Evolutionary conservation across 1,140 invertebrate genomes (phyloP).

Genomic region (Lepidurus packardi): DNA sequence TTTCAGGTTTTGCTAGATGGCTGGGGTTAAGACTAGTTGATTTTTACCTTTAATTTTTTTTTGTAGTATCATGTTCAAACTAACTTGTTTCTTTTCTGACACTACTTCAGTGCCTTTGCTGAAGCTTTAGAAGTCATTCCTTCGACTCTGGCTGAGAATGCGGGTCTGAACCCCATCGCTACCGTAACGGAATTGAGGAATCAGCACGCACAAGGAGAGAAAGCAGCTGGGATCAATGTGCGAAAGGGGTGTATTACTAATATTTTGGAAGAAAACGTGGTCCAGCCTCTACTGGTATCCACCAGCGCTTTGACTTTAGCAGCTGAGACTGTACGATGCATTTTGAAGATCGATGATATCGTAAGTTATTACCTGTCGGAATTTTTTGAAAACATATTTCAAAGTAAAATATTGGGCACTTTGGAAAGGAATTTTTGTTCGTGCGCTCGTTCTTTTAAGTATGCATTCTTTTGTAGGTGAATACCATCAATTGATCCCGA

Average conservation of each 20-base stretch:
- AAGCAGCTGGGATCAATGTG: slow-evolving; percentile 90
- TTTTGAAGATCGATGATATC: slow-evolving; percentile 99
- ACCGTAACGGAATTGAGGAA: slow-evolving; percentile 96
- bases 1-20: neutral
- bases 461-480: slow-evolving; percentile 14
- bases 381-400: neutral
- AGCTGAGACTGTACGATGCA: slow-evolving; percentile 93
- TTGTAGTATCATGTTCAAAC: neutral
- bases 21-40: neutral
- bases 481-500: slow-evolving; percentile 23
- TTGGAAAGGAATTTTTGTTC: neutral
- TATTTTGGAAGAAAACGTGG: slow-evolving; percentile 94
- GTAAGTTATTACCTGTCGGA: slow-evolving; percentile 44
- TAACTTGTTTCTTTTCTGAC: neutral
- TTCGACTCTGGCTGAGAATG: slow-evolving; percentile 97
- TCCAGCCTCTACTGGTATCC: slow-evolving; percentile 94
- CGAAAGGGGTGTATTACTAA: slow-evolving; percentile 91
- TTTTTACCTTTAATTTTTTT: neutral
- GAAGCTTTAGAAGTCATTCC: slow-evolving; percentile 96
- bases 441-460: neutral
- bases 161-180: slow-evolving; percentile 93
- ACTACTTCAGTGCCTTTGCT: slow-evolving; percentile 72
- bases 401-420: neutral
- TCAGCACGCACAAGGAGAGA: slow-evolving; percentile 78
- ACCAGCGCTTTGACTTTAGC: slow-evolving; percentile 89